These are phyloP conservation scores for Phylloscopus collybita DNA, from an alignment of 2,797 vertebrate genomes.

Conservation along the genomic window DNA sequence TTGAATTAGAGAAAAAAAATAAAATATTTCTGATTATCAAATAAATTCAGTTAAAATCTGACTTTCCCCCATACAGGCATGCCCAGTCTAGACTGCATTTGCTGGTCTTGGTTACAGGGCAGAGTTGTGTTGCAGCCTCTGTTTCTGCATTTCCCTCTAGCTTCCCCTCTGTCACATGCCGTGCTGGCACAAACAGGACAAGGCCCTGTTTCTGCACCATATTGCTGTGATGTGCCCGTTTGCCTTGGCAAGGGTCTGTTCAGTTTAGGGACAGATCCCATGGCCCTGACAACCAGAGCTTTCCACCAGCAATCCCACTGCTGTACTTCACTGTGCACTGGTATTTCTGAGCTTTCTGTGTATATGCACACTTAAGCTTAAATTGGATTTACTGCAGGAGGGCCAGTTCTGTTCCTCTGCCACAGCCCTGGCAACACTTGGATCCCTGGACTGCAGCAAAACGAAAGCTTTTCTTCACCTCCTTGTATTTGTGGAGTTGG, in stretches of 20 bases:
- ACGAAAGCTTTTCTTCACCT: neutral
- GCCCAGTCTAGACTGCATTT: neutral
- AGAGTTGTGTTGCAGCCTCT: neutral
- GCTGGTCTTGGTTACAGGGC: neutral
- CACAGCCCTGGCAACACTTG: neutral
- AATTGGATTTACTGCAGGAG: neutral
- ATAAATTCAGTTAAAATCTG: neutral
- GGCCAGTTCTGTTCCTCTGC: neutral
- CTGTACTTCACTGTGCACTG: neutral
- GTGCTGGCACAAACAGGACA: neutral
- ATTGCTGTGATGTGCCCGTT: neutral
- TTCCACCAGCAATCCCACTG: neutral
- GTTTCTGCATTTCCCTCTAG: neutral
- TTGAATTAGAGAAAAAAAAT: neutral
- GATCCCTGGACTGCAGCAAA: neutral
- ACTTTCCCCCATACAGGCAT: neutral
- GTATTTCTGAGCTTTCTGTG: neutral
- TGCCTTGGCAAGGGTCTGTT: neutral
- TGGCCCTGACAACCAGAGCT: neutral
- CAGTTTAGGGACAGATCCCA: neutral
- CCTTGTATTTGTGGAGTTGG: neutral
- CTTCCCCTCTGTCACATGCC: neutral
- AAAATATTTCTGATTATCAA: neutral
- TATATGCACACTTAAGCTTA: neutral
- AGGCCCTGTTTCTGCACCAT: neutral